Percentiles rank a stretch among this genome's conserved stretches.
These are phyloP conservation scores for Crotalus horridus DNA, from an alignment of 2,113 vertebrate genomes.

Conservation along the genomic window DNA sequence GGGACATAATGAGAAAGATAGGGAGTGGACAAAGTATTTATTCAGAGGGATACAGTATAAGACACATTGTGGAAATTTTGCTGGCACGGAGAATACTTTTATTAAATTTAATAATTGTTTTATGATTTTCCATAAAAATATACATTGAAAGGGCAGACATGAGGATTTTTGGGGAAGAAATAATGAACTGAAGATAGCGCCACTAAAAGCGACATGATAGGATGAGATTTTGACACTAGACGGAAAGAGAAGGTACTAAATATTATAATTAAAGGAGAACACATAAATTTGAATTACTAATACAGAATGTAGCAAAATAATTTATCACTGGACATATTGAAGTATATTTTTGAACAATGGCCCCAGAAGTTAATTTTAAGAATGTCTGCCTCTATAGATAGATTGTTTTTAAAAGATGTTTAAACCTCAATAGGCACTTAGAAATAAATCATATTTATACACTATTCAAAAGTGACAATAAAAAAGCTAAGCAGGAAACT, in stretches of 20 bases:
- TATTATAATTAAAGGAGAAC: background rate
- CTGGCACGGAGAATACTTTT: background rate
- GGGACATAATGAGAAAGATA: too few species aligned
- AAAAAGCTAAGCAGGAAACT: background rate
- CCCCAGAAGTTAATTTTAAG: background rate
- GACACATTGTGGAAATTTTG: background rate
- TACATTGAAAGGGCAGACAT: background rate
- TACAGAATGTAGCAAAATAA: background rate
- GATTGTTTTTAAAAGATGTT: background rate
- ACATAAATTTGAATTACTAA: background rate
- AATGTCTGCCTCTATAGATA: background rate
- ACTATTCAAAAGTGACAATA: background rate
- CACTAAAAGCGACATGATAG: background rate
- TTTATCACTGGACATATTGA: background rate
- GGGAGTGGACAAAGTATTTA: too few species aligned
- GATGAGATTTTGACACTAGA: background rate
- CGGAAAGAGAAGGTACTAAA: background rate
- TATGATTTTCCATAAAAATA: background rate
- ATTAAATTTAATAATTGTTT: background rate
- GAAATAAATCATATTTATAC: background rate
- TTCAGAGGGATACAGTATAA: background rate
- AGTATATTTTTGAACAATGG: background rate
- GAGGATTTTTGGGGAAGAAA: background rate
- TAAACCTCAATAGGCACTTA: background rate
- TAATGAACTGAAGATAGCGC: background rate